Base-by-base conservation (phyloP, 2,797 vertebrate species). In the Thalassophryne amazonica region DNA sequence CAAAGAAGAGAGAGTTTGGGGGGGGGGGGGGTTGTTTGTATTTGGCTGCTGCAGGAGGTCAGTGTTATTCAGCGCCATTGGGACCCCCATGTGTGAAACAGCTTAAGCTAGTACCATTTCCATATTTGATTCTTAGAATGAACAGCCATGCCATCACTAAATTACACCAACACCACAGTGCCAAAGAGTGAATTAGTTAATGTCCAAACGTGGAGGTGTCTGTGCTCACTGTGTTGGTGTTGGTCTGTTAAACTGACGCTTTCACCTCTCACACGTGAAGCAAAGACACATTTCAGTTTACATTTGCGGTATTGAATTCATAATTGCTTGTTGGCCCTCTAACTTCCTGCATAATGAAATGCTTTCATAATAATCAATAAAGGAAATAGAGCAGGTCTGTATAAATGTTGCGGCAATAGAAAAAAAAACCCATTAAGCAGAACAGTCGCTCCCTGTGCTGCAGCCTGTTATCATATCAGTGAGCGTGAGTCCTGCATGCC, bases 341-440 rank as follows among this genome's bases (percentile, higher is more conserved):
- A 76, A 79, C 81, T 81, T 84, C 72, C 79, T 80, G 75, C 45
- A 65, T 85, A 88, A 85, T 87, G 82, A 88, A 88, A 88, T 70
- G 81, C 70, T 81, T 78, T 78, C 81, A 85, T 86, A 67, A 77
- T 77, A 87, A 88, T 88, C 84, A 85, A 88, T 87, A 84, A 84
- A 70, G 82, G 80, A 88, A 86, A 83, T 68, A 85, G 82, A 81
- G 73, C 79, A 17, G 64, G 71, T 79, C 81, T 78, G 75, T 87
- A 85, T 78, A 75, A 84, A 83, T 80, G 74, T 43, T 74, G 61
- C 53, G 73, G 83, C 68, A 75, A 76, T 63, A 51, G 68, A 68
- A 82, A 74, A n/a, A n/a, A n/a, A 74, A 81, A 77, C 55, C 52
- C 71, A 79, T 73, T 65, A 63, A 60, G 80, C 70, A 62, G 72